These are phyloP conservation scores for Apotomis capreana DNA, from an alignment of 2,888 invertebrate species.

Conservation along the genomic window DNA sequence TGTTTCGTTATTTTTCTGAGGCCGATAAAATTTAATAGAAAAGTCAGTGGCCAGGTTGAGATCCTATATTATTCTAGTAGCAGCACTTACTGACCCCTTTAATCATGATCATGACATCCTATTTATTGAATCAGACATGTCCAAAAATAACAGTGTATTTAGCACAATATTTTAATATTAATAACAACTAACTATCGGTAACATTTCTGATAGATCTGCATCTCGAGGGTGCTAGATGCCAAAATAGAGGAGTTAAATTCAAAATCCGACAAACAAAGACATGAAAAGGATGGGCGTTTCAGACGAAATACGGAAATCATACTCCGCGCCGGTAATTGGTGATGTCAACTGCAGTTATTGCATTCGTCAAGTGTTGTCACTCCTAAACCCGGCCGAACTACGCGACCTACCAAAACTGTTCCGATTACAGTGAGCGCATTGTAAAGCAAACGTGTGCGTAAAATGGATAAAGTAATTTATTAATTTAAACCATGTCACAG, in stretches of 20 bases:
- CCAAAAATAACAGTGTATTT: too few species aligned
- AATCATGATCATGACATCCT: too few species aligned
- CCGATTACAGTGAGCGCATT: background rate
- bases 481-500: background rate
- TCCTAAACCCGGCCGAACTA: background rate
- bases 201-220: too few species aligned
- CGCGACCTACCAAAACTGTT: background rate
- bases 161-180: too few species aligned
- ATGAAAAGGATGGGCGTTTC: background rate
- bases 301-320: constrained; percentile 53
- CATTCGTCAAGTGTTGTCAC: constrained; percentile 49
- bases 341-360: constrained; percentile 61
- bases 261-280: background rate
- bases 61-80: too few species aligned
- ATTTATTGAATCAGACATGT: too few species aligned
- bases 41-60: too few species aligned
- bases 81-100: too few species aligned
- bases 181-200: too few species aligned
- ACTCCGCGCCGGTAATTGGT: constrained; percentile 55
- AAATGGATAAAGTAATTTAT: background rate
- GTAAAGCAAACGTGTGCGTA: background rate
- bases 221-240: too few species aligned
- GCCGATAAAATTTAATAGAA: too few species aligned
- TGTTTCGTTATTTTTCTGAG: too few species aligned
- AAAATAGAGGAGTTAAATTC: background rate